Conservation (phyloP, 2,888 invertebrate species). For the Epicampocera succincta region DNA sequence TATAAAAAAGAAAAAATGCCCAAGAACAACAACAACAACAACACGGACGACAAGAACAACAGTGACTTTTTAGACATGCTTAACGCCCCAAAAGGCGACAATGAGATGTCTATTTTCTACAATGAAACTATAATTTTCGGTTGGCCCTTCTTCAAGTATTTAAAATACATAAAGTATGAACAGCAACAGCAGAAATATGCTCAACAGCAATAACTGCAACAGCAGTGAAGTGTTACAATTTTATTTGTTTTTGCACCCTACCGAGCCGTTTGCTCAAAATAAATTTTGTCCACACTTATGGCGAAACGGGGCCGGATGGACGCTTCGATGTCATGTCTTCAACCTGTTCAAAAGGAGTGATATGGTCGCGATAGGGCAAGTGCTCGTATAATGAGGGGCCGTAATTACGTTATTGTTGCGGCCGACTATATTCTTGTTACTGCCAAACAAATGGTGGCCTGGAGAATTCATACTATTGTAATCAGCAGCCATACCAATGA, state of each 20-base stretch:
- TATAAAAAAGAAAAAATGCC: conserved; percentile 1
- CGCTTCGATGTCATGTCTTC: too few relatives aligned
- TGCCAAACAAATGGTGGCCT: too few relatives aligned
- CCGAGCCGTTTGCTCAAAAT: background rate
- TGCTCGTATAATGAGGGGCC: too few relatives aligned
- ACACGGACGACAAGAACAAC: conserved; percentile 78
- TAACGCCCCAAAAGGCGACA: conserved; percentile 71
- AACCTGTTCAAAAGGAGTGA: too few relatives aligned
- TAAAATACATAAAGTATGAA: conserved; percentile 48
- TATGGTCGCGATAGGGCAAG: too few relatives aligned
- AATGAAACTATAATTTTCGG: conserved; percentile 69
- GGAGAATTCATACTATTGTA: too few relatives aligned
- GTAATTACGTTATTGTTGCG: too few relatives aligned
- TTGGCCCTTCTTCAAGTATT: conserved; percentile 66
- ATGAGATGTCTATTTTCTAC: conserved; percentile 72
- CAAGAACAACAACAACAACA: conserved; percentile 52
- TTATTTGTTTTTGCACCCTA: conserved; percentile 29
- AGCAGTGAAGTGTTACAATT: conserved; percentile 45
- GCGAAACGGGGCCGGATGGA: too few relatives aligned
- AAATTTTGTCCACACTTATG: too few relatives aligned
- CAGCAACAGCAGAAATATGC: conserved; percentile 35
- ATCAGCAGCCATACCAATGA: too few relatives aligned
- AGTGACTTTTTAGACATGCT: conserved; percentile 72
- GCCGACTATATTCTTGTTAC: too few relatives aligned
- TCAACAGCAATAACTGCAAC: conserved; percentile 28